These are phyloP conservation scores for Cremastobaeus sp. DNA, from an alignment of 2,888 invertebrate genomes.

Conservation along the genomic window DNA sequence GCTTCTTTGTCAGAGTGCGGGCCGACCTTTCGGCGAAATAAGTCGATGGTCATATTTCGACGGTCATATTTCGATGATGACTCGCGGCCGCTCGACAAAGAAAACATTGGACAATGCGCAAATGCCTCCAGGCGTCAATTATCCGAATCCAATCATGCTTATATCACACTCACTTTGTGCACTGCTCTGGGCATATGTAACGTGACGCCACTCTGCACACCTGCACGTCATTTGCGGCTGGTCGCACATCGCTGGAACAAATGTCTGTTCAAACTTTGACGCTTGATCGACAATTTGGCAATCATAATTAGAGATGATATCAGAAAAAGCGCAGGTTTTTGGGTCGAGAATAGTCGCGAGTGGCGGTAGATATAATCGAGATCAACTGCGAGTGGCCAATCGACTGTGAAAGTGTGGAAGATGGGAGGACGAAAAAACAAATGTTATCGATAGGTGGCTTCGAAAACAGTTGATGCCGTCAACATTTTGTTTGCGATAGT, in stretches of 20 bases:
- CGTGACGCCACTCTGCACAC: background rate
- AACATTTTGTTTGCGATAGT: too few species aligned
- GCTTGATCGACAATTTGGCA: slow-evolving; percentile 1
- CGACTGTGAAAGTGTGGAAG: too few species aligned
- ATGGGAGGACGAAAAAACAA: too few species aligned
- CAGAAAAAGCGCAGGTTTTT: too few species aligned
- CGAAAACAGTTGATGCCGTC: too few species aligned
- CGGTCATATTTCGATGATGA: background rate
- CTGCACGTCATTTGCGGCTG: slow-evolving; percentile 16
- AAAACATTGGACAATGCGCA: slow-evolving; percentile 13
- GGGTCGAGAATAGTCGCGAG: too few species aligned
- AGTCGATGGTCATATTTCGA: slow-evolving; percentile 48
- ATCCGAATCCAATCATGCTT: slow-evolving; percentile 27
- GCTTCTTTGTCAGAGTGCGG: slow-evolving; percentile 24
- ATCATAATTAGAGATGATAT: slow-evolving; percentile 18
- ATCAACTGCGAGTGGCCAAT: too few species aligned
- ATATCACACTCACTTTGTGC: slow-evolving; percentile 21
- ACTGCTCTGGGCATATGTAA: slow-evolving; percentile 1
- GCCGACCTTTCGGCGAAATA: slow-evolving; percentile 44
- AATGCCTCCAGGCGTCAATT: slow-evolving; percentile 18
- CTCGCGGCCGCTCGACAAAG: slow-evolving; percentile 18
- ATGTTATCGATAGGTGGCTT: too few species aligned
- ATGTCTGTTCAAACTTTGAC: background rate
- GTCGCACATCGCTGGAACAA: slow-evolving; percentile 6
- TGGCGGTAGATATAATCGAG: too few species aligned